Base-by-base conservation (phyloP, 2,888 invertebrate genomes). In the Habroteleia sp. region DNA sequence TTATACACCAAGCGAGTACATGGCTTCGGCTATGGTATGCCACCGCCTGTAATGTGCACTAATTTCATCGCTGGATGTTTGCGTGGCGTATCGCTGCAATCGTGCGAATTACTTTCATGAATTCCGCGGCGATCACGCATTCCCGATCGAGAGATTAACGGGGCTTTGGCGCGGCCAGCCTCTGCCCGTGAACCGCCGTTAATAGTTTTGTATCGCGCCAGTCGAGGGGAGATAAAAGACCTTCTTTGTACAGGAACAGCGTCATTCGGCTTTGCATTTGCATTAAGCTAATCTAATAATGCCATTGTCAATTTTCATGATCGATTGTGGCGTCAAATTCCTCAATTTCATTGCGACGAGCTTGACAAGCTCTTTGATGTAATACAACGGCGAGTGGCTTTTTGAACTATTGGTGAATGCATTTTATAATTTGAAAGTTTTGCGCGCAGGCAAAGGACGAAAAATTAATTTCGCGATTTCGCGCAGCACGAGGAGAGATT, bases 101-200 rank as follows among this genome's bases (percentile, higher is more conserved):
- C 74, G 69, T 63, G 65, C 52, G 68, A 62, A 74, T 74, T 63
- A 62, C 62, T 54, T 44, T 68, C 68, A 46, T 63, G 69, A 58
- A 63, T 74, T 69, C 74, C 69, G 17, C 58, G 33, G 37, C 50
- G 42, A 74, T 68, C 69, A 39, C 74, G 44, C 68, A 50, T 69
- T 68, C 46, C 62, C 66, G 73, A 74, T 74, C 66, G 35, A 16
- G n/a, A 68, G 68, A 68, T 62, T 68, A 68, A 68, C 62, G 54
- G 46, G 46, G 39, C 42, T 39, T 66, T 66, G 35, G 35, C 14
- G 11, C 56, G 48, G 10, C 10, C 33, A 31, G 63, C 33, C 42
- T 31, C 52, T 42, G 37, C 46, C 39, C 56, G 52, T 44, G 37
- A 46, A 6, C 17, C n/a, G 8, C 16, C 17, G 20, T 8, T 66